Percentiles rank a stretch among this genome's conserved stretches.
Conservation (phyloP, 2,797 vertebrate species). For the Sebastes iracundus region DNA sequence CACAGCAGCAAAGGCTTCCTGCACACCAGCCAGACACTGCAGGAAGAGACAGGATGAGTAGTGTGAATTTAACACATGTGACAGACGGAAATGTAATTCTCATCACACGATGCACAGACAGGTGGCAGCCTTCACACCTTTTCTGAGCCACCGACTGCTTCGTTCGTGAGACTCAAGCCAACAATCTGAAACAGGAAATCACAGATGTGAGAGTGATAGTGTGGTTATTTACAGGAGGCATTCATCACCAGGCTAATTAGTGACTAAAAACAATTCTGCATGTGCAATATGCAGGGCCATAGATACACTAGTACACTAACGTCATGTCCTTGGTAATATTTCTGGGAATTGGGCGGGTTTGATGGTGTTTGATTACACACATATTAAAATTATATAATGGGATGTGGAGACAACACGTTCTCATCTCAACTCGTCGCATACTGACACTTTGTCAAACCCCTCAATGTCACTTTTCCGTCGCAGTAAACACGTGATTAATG, state of each 20-base stretch:
- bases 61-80: not conserved
- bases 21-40: conserved; percentile 80
- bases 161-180: conserved; percentile 78
- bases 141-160: conserved; percentile 83
- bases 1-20: conserved; percentile 77
- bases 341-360: no score
- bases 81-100: not conserved
- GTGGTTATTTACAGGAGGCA: not conserved
- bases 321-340: no score
- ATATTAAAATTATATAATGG: no score
- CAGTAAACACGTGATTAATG: no score
- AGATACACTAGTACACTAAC: not conserved
- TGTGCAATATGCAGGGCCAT: not conserved
- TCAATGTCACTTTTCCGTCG: fast-evolving
- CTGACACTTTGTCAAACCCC: no score
- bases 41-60: not conserved
- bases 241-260: not conserved
- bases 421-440: no score
- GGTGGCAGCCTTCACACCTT: conserved; percentile 74
- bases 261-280: not conserved
- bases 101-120: not conserved
- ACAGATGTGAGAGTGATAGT: not conserved
- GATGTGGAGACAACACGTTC: no score
- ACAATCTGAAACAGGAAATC: conserved; percentile 79
- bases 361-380: no score